Conservation (phyloP, 53 echinoderm and acorn worm genomes). For the Antedon mediterranea region DNA sequence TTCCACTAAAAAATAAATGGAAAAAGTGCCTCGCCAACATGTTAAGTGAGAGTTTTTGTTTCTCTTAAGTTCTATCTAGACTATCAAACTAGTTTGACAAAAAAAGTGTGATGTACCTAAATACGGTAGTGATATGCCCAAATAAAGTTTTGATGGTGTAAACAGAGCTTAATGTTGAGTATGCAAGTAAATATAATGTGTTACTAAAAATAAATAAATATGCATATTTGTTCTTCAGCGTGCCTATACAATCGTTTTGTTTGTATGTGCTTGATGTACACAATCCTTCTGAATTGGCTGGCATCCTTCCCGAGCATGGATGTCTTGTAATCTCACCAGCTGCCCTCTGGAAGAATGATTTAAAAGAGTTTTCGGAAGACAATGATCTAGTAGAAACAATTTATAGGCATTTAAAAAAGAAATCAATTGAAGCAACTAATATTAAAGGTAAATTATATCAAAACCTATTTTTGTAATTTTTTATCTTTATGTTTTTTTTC, state of each 20-base stretch:
- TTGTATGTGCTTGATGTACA: constrained; percentile 57
- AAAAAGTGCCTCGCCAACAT: too few species aligned
- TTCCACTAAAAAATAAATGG: too few species aligned
- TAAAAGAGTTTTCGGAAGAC: constrained; percentile 43
- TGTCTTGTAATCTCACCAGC: constrained; percentile 91
- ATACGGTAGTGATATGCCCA: too few species aligned
- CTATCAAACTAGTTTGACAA: too few species aligned
- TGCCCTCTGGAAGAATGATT: constrained; percentile 56
- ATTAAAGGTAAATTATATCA: constrained; percentile 47
- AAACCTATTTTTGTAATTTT: background rate
- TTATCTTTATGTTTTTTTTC: too few species aligned
- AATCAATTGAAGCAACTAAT: constrained; percentile 15
- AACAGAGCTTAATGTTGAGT: too few species aligned
- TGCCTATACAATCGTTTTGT: constrained; percentile 55
- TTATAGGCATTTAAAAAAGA: constrained; percentile 27
- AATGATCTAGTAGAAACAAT: constrained; percentile 56
- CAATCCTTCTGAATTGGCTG: constrained; percentile 17
- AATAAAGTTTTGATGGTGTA: too few species aligned
- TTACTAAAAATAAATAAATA: background rate
- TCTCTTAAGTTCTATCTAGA: too few species aligned
- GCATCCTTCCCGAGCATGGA: constrained; percentile 56
- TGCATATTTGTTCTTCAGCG: constrained; percentile 16
- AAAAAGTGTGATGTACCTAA: too few species aligned
- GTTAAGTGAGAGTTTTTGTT: too few species aligned
- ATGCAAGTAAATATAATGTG: background rate